phyloP scores from a whole-genome alignment of 2,113 vertebrate genomes.

The Tricholaema leucomelas region DNA sequence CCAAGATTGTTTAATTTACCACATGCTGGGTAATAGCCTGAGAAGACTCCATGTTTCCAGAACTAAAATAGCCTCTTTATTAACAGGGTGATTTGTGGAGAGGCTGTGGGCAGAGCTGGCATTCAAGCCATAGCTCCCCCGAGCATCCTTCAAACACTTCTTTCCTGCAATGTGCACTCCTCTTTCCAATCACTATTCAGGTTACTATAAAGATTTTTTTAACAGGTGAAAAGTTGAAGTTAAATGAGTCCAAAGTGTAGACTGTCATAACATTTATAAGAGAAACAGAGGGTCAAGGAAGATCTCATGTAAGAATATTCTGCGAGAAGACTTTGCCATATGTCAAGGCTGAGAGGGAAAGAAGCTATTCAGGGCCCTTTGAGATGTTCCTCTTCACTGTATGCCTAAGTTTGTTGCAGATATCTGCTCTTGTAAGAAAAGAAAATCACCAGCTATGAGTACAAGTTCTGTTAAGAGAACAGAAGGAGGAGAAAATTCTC shows the following conservation, averaged over 20 bases:
- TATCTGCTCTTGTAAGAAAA: background rate
- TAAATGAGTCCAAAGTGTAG: background rate
- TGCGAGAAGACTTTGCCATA: background rate
- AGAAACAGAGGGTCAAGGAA: slow-evolving; percentile 10
- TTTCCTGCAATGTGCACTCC: background rate
- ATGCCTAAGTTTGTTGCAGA: background rate
- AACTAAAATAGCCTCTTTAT: slow-evolving; percentile 58
- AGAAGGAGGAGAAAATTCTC: background rate
- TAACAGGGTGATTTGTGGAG: slow-evolving; percentile 54
- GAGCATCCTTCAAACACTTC: slow-evolving; percentile 26
- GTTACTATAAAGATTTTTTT: background rate
- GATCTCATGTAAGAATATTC: background rate
- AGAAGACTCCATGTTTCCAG: slow-evolving; percentile 49
- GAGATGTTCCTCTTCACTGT: background rate
- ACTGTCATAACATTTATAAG: background rate
- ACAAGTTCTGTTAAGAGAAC: background rate
- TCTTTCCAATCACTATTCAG: background rate
- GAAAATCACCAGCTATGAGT: background rate
- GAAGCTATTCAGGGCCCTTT: background rate
- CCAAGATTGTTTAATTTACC: slow-evolving; percentile 68
- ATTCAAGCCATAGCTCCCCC: background rate
- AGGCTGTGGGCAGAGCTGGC: slow-evolving; percentile 37
- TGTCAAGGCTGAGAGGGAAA: slow-evolving; percentile 24
- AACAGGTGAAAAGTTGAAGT: background rate
- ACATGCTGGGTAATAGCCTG: slow-evolving; percentile 59